Evolutionary conservation across 2,113 vertebrate genomes (phyloP).

Genomic region (Cryptotis parvus): DNA sequence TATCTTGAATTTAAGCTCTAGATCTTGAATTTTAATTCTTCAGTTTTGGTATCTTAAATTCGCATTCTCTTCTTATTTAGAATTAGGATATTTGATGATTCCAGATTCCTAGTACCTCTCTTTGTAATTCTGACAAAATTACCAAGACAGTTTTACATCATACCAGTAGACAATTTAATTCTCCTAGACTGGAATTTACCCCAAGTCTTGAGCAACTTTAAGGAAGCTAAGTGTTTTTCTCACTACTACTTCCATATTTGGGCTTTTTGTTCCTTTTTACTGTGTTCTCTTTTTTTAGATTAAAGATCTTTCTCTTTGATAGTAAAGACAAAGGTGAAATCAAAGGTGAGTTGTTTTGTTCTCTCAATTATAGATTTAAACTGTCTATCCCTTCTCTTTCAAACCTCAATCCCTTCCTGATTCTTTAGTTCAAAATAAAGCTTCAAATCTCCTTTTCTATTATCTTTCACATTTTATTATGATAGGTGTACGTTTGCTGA

Average conservation of each 20-base stretch:
- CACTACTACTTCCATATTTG: neutral
- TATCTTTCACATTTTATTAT: slow-evolving; percentile 29
- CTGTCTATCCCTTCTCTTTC: neutral
- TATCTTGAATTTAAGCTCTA: too few relatives aligned
- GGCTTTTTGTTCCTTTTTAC: slow-evolving; percentile 22
- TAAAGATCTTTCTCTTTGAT: slow-evolving; percentile 22
- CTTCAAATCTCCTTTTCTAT: neutral
- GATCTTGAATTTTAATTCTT: slow-evolving; percentile 5
- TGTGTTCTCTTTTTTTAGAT: neutral
- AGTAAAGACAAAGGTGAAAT: slow-evolving; percentile 15
- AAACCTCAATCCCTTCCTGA: neutral
- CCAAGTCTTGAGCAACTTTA: neutral
- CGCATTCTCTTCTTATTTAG: neutral
- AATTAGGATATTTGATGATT: neutral
- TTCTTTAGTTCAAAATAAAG: neutral
- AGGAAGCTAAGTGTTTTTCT: slow-evolving; percentile 3
- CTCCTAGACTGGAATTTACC: neutral
- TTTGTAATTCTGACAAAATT: slow-evolving; percentile 14
- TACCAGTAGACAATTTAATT: neutral
- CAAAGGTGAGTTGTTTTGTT: neutral
- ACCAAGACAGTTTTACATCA: neutral
- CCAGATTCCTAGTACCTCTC: neutral
- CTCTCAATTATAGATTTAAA: neutral
- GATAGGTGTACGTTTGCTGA: neutral
- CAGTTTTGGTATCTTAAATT: neutral